Percentiles rank a stretch among this genome's conserved stretches.
phyloP scores from a whole-genome alignment of 2,113 vertebrate genomes.

The Sarotherodon lohbergeri region DNA sequence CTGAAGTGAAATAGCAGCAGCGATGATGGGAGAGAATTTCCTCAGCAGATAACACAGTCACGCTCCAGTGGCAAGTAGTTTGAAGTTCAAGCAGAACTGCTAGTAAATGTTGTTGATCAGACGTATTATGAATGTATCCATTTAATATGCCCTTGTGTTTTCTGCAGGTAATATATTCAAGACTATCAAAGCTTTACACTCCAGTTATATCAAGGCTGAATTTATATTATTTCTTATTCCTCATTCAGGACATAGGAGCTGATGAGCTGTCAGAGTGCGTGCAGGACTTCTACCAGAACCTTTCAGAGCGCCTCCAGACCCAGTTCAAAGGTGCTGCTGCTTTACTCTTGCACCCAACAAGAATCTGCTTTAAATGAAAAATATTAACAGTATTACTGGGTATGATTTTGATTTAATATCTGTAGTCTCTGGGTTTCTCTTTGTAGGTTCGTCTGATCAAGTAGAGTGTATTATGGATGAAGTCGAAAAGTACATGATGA shows the following conservation, averaged over 20 bases:
- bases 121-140: not conserved
- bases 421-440: not conserved
- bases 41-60: not conserved
- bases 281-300: constrained; percentile 95
- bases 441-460: constrained; percentile 81
- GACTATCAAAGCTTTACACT: not conserved
- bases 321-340: constrained; percentile 85
- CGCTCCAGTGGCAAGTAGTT: not conserved
- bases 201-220: not conserved
- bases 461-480: constrained; percentile 91
- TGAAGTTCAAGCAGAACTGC: not conserved
- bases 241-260: constrained; percentile 73
- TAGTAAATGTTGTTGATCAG: not conserved
- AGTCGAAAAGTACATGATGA: constrained; percentile 94
- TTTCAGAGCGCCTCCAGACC: constrained; percentile 85
- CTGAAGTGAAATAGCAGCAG: not conserved
- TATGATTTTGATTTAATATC: not conserved
- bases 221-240: not conserved
- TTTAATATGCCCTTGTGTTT: not conserved
- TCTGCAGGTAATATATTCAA: not conserved
- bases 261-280: constrained; percentile 92
- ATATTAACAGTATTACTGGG: not conserved
- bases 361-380: not conserved
- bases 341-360: not conserved
- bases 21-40: not conserved